Base-by-base conservation (phyloP, 2,888 invertebrate genomes). In the Muscina levida region DNA sequence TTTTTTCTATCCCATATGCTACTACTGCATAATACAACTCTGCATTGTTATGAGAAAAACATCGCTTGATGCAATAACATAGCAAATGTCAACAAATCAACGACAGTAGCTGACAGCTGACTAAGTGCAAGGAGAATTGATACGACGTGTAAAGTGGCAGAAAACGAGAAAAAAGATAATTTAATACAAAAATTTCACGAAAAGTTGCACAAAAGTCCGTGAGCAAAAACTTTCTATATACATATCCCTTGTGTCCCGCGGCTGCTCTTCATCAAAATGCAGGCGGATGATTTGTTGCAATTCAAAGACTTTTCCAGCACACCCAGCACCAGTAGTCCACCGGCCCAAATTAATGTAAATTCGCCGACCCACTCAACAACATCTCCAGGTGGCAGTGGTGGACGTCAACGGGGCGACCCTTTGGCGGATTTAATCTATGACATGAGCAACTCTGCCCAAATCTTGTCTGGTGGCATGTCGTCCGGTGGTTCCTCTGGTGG, bases 261-360 rank as follows among this genome's bases (percentile, higher is more conserved):
- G n/a, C 44, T 13, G 44, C n/a, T n/a, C n/a, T 13, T 1, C 11
- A 46, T 1, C 31, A 73, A 46, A 26, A 81, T 81, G 81, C 71
- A 80, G 6, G 82, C 84, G 26, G 87, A 89, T 42, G 93, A 93
- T 57, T 90, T 94, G 82, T 88, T 95, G 79, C 93, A 94, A 81
- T 95, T 95, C 85, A 94, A 95, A 89, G 95, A 95, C 87, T 95
- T 93, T 89, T 93, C 94, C 26, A 92, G 93, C 10, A 89, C 91
- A 31, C 82, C 84, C 15, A 85, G 84, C 4, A 85, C 82, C 31
- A 88, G 85, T 78, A 93, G 93, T 67, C 91, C 92, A n/a, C 93
- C 92, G 84, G 94, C 94, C 46, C 92, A 94, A 86, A 92, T 94
- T 82, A 93, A 94, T 87, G 92, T 94, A 72, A 94, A 93, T 84